These are phyloP conservation scores for Napeogenes inachia DNA, from an alignment of 2,888 invertebrate genomes.

Conservation along the genomic window DNA sequence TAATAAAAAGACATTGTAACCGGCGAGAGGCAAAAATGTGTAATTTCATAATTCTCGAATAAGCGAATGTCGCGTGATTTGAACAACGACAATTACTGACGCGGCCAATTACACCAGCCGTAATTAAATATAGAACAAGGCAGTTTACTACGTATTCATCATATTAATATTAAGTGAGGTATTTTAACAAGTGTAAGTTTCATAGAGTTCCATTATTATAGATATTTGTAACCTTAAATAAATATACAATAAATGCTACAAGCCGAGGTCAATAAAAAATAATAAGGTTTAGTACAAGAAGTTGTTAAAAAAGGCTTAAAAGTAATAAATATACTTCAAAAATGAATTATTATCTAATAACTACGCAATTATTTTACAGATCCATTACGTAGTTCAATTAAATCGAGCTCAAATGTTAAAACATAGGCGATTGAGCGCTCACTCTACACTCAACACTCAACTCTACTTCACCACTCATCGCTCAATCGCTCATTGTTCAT, in stretches of 20 bases:
- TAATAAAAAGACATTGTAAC: constrained; percentile 72
- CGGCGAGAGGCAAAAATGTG: constrained; percentile 60
- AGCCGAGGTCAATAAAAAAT: too few species aligned
- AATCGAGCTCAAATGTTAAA: constrained; percentile 20
- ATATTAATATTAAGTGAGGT: too few species aligned
- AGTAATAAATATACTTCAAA: not conserved
- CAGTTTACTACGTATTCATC: too few species aligned
- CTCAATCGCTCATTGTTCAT: not conserved
- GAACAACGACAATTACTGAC: constrained; percentile 10
- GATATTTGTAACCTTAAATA: too few species aligned
- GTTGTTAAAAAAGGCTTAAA: too few species aligned
- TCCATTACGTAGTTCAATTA: constrained; percentile 26
- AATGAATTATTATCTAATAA: constrained; percentile 1
- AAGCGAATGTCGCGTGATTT: constrained; percentile 25
- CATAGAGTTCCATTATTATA: too few species aligned
- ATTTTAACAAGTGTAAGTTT: too few species aligned
- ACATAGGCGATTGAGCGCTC: constrained; percentile 25
- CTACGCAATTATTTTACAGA: constrained; percentile 13
- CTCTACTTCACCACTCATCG: constrained; percentile 4
- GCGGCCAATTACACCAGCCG: not conserved
- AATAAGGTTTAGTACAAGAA: too few species aligned
- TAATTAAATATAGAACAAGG: not conserved
- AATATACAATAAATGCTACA: too few species aligned
- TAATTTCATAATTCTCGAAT: constrained; percentile 70
- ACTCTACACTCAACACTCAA: constrained; percentile 23